Conservation (phyloP, 1,140 invertebrate genomes). For the Apolygus lucorum region DNA sequence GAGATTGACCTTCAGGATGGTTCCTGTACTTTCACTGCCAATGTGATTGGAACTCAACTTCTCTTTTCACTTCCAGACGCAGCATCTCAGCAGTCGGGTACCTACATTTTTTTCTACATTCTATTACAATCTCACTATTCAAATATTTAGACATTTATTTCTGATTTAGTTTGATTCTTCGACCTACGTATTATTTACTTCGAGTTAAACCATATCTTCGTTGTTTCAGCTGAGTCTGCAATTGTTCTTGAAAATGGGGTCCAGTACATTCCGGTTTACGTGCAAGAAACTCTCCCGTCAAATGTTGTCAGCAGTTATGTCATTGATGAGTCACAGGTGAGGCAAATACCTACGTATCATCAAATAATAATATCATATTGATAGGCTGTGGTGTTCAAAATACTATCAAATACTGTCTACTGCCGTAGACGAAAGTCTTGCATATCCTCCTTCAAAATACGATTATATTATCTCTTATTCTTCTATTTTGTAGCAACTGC, state of each 20-base stretch:
- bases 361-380: too few species aligned
- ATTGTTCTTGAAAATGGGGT: neutral
- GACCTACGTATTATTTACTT: too few species aligned
- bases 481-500: neutral
- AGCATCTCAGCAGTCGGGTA: too few species aligned
- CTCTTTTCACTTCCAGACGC: neutral
- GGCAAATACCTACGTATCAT: too few species aligned
- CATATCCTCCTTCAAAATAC: neutral
- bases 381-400: too few species aligned
- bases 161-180: too few species aligned
- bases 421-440: too few species aligned
- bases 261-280: neutral
- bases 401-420: neutral
- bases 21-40: neutral
- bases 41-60: conserved; percentile 5
- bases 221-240: neutral
- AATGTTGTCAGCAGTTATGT: conserved; percentile 3
- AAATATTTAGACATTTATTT: neutral
- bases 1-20: neutral
- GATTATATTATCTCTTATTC: neutral
- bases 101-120: too few species aligned
- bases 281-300: neutral
- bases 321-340: neutral
- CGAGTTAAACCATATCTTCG: neutral
- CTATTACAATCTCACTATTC: too few species aligned